Base-by-base conservation (phyloP, 2,113 vertebrate genomes). In the Archocentrus centrarchus region DNA sequence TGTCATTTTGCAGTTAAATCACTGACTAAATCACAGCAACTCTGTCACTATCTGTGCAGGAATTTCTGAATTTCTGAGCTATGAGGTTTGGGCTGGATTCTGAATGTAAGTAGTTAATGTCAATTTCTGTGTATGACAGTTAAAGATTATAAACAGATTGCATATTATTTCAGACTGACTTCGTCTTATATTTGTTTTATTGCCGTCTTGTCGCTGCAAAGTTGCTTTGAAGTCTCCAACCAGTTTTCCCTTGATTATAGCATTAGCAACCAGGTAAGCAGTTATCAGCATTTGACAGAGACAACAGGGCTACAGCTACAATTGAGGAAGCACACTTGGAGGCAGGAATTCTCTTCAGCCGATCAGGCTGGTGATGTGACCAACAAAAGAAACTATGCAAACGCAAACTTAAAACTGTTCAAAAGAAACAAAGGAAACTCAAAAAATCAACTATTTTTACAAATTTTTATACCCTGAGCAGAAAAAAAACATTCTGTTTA, bases 41-140 rank as follows among this genome's bases (percentile, higher is more conserved):
- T 24, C 11, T 2, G 27, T 47, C 22, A 0, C 7, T 20, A 55
- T 55, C 8, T 9, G 18, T 20, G 53, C 3, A 55, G 0, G 15
- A 47, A 7, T 68, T 50, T 68, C 64, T 1, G 64, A 27, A 68
- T 47, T 47, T 68, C 8, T 47, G 41, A 18, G 47, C 64, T 47
- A 50, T 41, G 41, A 68, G 64, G 22, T 68, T 68, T 41, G 18
- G 22, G 41, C 22, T 47, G 15, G 15, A 68, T 22, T 68, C 22
- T 50, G 5, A 50, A 0, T 30, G 14, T 68, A 68, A 30, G 14
- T 18, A 15, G 39, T 68, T 68, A 68, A 68, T 18, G 24, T 27
- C 22, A 47, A 68, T 68, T 68, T 68, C 22, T 47, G 41, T 68
- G 44, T 68, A 27, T 68, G 5, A 3, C n/a, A 22, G 37, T 22